These are phyloP conservation scores for Aporophyla lueneburgensis DNA, from an alignment of 2,888 invertebrate genomes.

Conservation along the genomic window DNA sequence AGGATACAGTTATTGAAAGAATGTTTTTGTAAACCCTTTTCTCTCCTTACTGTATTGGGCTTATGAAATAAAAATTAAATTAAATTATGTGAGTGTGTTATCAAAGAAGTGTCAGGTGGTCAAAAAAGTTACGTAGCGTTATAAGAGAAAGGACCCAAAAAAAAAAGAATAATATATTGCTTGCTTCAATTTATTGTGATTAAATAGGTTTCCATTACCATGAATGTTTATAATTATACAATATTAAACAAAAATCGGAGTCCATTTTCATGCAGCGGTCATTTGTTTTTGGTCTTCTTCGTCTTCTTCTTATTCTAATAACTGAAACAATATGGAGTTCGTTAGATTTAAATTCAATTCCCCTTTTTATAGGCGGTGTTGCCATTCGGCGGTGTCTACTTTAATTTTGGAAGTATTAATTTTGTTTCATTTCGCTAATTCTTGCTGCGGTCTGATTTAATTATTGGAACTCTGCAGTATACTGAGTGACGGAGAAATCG, in stretches of 20 bases:
- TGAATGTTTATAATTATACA: constrained; percentile 3
- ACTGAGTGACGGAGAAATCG: too few species aligned
- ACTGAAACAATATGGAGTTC: constrained; percentile 6
- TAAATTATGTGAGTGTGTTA: neutral
- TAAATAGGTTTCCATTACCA: constrained; percentile 44
- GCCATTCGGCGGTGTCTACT: neutral
- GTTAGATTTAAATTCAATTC: neutral
- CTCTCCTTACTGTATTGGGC: too few species aligned
- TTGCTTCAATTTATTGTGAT: constrained; percentile 57
- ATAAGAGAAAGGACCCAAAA: neutral
- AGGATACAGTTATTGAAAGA: too few species aligned
- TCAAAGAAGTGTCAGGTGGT: neutral
- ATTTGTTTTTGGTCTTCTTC: neutral
- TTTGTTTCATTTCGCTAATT: neutral
- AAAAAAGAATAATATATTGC: constrained; percentile 35
- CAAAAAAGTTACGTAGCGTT: neutral
- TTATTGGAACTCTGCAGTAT: too few species aligned
- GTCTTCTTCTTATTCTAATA: neutral
- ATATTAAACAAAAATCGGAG: constrained; percentile 10
- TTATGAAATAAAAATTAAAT: too few species aligned
- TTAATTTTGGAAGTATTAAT: neutral
- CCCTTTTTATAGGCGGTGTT: too few species aligned
- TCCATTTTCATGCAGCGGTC: constrained; percentile 43
- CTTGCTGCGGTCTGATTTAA: neutral
- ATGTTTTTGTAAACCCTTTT: too few species aligned